Evolutionary conservation across 2,888 invertebrate genomes (phyloP).

Genomic region (Gastracanthus pulcherrimus): DNA sequence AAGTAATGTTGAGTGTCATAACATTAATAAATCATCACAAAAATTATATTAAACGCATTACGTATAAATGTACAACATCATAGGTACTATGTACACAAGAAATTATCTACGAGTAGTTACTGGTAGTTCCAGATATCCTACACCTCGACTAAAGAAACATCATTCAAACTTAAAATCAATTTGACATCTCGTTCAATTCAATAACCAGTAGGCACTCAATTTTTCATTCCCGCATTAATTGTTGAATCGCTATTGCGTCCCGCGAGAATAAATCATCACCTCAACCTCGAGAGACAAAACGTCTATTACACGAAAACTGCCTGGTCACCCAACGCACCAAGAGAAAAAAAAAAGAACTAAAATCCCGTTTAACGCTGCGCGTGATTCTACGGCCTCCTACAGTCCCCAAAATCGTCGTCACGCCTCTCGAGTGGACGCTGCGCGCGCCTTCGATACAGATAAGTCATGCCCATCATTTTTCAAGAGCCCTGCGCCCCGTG

Average conservation of each 20-base stretch:
- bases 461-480: conserved; percentile 75
- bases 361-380: conserved; percentile 25
- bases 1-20: too few relatives aligned
- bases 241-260: neutral
- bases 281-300: conserved; percentile 1
- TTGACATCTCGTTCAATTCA: neutral
- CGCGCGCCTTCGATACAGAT: conserved; percentile 72
- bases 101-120: too few relatives aligned
- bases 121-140: too few relatives aligned
- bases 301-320: conserved; percentile 16
- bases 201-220: conserved; percentile 19
- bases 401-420: conserved; percentile 59
- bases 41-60: too few relatives aligned
- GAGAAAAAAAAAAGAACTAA: neutral
- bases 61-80: too few relatives aligned
- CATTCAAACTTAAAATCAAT: neutral
- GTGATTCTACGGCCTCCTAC: conserved; percentile 8
- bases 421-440: conserved; percentile 68
- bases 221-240: conserved; percentile 32
- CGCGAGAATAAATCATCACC: conserved; percentile 24
- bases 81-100: too few relatives aligned
- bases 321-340: conserved; percentile 8
- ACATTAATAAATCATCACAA: too few relatives aligned
- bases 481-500: conserved; percentile 62
- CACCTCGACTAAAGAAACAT: neutral